These are phyloP conservation scores for Ceratina japonica DNA, from an alignment of 1,140 invertebrate genomes.

Conservation along the genomic window DNA sequence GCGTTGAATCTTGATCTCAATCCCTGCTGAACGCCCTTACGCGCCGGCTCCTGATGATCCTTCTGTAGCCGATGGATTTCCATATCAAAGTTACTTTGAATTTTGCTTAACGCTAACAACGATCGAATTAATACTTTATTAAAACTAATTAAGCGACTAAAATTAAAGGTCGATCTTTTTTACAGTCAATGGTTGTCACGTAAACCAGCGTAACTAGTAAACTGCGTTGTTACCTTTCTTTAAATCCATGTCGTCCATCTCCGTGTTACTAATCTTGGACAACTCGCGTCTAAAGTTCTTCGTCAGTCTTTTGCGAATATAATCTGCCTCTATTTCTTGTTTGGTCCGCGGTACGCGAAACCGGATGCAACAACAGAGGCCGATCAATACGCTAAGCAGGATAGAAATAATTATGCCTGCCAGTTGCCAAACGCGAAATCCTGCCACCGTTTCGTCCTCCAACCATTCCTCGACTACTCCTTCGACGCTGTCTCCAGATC, in stretches of 20 bases:
- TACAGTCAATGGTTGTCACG: background rate
- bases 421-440: constrained; percentile 75
- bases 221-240: constrained; percentile 83
- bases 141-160: background rate
- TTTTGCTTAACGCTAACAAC: constrained; percentile 77
- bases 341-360: constrained; percentile 94
- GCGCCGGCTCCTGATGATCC: constrained; percentile 58
- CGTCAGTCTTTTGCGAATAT: constrained; percentile 89
- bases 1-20: constrained; percentile 67
- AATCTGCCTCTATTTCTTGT: constrained; percentile 95
- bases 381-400: constrained; percentile 80
- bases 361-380: constrained; percentile 91
- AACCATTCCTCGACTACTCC: constrained; percentile 70
- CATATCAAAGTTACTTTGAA: constrained; percentile 77
- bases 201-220: background rate
- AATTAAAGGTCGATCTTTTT: constrained; percentile 6
- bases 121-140: background rate
- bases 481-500: constrained; percentile 60
- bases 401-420: constrained; percentile 74
- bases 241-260: constrained; percentile 91
- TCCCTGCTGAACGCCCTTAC: constrained; percentile 41
- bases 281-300: constrained; percentile 90
- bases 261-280: constrained; percentile 89
- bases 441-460: constrained; percentile 69
- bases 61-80: constrained; percentile 68